These are phyloP conservation scores for Monarcha castaneiventris DNA, from an alignment of 2,113 vertebrate species.

Conservation along the genomic window DNA sequence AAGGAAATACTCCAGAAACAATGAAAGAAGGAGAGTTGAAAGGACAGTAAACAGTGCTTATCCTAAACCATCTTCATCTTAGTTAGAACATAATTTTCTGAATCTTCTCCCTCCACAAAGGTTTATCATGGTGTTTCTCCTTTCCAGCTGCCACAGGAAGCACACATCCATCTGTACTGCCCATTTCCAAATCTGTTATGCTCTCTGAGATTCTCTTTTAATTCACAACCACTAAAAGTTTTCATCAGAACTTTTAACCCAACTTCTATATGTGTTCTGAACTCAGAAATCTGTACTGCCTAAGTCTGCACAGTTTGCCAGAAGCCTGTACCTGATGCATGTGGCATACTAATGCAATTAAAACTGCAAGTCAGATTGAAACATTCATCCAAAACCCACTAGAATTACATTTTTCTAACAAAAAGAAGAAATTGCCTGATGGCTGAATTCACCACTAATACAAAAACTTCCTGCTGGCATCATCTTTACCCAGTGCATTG, in stretches of 20 bases:
- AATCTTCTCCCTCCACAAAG: not conserved
- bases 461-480: not conserved
- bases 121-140: not conserved
- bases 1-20: not conserved
- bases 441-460: not conserved
- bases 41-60: not conserved
- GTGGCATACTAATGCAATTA: not conserved
- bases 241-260: not conserved
- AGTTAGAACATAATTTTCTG: not conserved
- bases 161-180: not conserved
- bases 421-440: constrained; percentile 20
- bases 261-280: not conserved
- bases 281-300: not conserved
- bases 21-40: not conserved
- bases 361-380: not conserved
- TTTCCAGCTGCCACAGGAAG: not conserved
- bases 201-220: not conserved
- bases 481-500: not conserved
- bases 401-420: constrained; percentile 7
- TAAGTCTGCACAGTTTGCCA: not conserved
- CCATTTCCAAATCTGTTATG: not conserved
- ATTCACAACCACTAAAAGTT: not conserved
- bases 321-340: not conserved
- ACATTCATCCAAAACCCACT: not conserved
- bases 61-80: not conserved